Base-by-base conservation (phyloP, 1,140 invertebrate species). In the Matsumurasca onukii region DNA sequence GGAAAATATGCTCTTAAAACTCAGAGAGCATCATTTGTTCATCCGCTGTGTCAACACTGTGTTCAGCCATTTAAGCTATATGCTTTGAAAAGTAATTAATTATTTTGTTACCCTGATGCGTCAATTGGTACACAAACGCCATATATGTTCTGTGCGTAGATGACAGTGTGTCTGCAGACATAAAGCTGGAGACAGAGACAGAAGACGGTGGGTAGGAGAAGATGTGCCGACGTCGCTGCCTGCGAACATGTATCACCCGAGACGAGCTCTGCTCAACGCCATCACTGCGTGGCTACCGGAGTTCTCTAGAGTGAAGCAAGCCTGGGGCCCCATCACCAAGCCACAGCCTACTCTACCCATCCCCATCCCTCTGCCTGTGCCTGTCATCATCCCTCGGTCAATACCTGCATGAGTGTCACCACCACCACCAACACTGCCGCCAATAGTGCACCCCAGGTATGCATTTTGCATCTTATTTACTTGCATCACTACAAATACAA, bases 221-320 rank as follows among this genome's bases (percentile, higher is more conserved):
- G 90, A 91, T 68, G 84, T 92, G 31, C 90, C 92, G 5, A 82
- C 89, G 22, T 87, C 86, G 0, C 79, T 96, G 15, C 91, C 30
- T 5, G 88, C 92, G 24, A 91, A 93, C 74, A 90, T 93, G 71
- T 97, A 97, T 77, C 93, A 96, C 81, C 93, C 94, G 30, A 83
- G 91, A 52, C 84, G 90, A 71, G 95, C 96, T 0, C 80, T 98
- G 0, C 84, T 89, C 73, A 89, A 89, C 77, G 95, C 95, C 0
- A 91, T 98, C n/a, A 85, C 82, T 55, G 95, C 98, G 59, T 98
- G 97, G 97, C 77, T 98, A 13, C 83, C 87, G 1, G 96, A 98
- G 78, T 97, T 98, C 78, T 87, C 86, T 31, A 88, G 89, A 75
- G 86, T 87, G 20, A 92, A 92, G 75, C 85, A 84, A 48, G 90